These are phyloP conservation scores for Neomonachus schauinslandi DNA, from an alignment of 2,113 vertebrate species.

Conservation along the genomic window DNA sequence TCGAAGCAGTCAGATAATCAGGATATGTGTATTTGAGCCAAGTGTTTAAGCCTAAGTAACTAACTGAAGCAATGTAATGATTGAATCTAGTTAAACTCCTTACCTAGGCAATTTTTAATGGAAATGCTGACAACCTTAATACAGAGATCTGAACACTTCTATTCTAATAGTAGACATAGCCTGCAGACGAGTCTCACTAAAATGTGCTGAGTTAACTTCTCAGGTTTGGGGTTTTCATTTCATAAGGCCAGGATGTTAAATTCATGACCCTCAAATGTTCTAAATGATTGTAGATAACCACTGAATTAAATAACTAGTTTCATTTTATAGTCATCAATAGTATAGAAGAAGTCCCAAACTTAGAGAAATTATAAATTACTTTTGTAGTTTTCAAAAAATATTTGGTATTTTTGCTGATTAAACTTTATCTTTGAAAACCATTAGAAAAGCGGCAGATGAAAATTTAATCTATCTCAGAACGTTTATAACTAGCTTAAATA, in stretches of 20 bases:
- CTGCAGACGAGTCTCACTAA: neutral
- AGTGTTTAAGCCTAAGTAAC: conserved; percentile 13
- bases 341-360: conserved; percentile 32
- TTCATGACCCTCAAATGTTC: neutral
- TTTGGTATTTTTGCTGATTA: conserved; percentile 61
- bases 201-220: conserved; percentile 46
- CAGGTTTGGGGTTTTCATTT: conserved; percentile 47
- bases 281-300: conserved; percentile 56
- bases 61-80: neutral
- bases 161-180: neutral
- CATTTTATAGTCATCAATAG: conserved; percentile 21
- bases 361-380: neutral
- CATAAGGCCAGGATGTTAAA: neutral
- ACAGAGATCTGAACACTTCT: neutral
- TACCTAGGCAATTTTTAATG: conserved; percentile 25
- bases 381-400: neutral
- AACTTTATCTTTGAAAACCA: conserved; percentile 49
- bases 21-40: neutral
- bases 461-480: conserved; percentile 51
- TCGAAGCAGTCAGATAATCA: neutral
- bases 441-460: conserved; percentile 58
- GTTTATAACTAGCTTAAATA: conserved; percentile 63
- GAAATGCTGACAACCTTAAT: neutral
- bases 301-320: conserved; percentile 60
- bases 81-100: neutral